Evolutionary conservation across 2,888 invertebrate species (phyloP).

Genomic region (Thecocarcelia acutangulata): DNA sequence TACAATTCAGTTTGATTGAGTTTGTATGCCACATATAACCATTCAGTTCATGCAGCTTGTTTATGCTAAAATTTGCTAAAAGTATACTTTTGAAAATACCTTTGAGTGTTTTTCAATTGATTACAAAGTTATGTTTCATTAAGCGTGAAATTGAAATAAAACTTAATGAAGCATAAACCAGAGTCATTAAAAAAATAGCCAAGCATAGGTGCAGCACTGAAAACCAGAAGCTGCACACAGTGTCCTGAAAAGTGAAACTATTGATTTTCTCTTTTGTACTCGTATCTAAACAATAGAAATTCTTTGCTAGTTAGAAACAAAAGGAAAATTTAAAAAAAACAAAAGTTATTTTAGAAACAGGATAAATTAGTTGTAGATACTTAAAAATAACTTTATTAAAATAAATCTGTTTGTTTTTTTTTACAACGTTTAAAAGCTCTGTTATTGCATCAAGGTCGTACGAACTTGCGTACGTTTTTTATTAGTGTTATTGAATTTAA

Average conservation of each 20-base stretch:
- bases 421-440: no score
- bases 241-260: constrained; percentile 33
- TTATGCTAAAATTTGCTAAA: constrained; percentile 16
- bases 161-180: constrained; percentile 63
- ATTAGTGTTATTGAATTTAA: no score
- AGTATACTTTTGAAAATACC: constrained; percentile 38
- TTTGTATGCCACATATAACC: not conserved
- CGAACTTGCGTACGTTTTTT: no score
- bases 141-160: constrained; percentile 67
- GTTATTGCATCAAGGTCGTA: no score
- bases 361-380: constrained; percentile 10
- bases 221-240: not conserved
- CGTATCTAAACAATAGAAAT: not conserved
- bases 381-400: no score
- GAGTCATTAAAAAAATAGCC: constrained; percentile 52
- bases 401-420: no score
- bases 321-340: no score
- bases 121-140: constrained; percentile 69
- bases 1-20: not conserved
- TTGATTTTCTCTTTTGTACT: constrained; percentile 46
- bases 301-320: not conserved
- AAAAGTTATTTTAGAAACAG: constrained; percentile 21
- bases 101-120: constrained; percentile 67
- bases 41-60: no score
- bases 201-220: constrained; percentile 3